Base-by-base conservation (phyloP, 2,888 invertebrate species). In the Biston stratarius region DNA sequence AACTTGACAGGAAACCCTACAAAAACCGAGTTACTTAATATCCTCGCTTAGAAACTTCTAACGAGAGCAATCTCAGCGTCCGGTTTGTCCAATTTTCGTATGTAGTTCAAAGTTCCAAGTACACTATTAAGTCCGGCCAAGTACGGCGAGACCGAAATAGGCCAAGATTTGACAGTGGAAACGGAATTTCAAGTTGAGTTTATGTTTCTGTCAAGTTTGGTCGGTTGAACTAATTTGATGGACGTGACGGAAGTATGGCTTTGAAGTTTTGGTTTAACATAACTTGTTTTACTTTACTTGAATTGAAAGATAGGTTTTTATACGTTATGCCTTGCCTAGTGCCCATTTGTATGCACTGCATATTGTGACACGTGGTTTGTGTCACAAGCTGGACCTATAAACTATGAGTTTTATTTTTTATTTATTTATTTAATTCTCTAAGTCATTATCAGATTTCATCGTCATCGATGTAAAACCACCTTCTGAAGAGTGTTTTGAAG, bases 81-180 rank as follows among this genome's bases (percentile, higher is more conserved):
- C 59, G 49, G 67, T 60, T 67, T 63, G 63, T 60, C 67, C 60
- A 68, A 64, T 68, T 64, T 59, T 63, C 62, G 60, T 60, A 64
- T 64, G 59, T 67, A 67, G 63, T 63, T 56, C 60, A 63, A 68
- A 68, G 60, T 68, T 68, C 56, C 60, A 63, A 67, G 67, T 60
- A 58, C 53, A 51, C 56, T 63, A 38, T 51, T 62, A 42, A 63
- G 67, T 52, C 44, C 53, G 51, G 40, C 56, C 63, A 60, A 68
- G 51, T 62, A 45, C 15, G 36, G 38, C 34, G 14, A 6, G 60
- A 40, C 49, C 12, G 56, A 56, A 63, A 45, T 60, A 45, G 60
- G 56, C 45, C 59, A 60, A 59, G 63, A 68, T 60, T 68, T 63
- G 60, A 68, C 56, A 64, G 44, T 47, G 36, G 38, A 45, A 57